These are phyloP conservation scores for Lymantria monacha DNA, from an alignment of 2,888 invertebrate species.

Conservation along the genomic window DNA sequence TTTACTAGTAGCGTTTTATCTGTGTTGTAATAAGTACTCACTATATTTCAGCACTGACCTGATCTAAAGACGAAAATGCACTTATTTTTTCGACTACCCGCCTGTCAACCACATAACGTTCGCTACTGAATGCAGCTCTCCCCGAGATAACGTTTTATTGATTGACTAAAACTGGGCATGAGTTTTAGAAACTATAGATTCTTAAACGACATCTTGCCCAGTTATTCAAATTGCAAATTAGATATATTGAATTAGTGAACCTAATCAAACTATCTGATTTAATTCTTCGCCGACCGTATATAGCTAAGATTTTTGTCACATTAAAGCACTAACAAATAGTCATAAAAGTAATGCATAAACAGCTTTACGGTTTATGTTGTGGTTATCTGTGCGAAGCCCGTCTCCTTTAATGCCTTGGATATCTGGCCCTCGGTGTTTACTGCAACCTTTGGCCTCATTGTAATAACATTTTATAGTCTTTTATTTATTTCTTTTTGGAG, in stretches of 20 bases:
- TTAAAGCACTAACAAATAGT: conserved; percentile 31
- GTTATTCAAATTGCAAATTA: too few species aligned
- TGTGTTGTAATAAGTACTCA: background rate
- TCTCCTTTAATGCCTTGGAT: conserved; percentile 37
- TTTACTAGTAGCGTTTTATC: background rate
- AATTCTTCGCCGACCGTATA: too few species aligned
- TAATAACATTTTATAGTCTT: conserved; percentile 29
- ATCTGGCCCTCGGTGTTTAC: conserved; percentile 35
- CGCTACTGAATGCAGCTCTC: too few species aligned
- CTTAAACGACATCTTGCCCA: too few species aligned
- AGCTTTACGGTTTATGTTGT: conserved; percentile 56
- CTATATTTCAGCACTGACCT: conserved; percentile 1
- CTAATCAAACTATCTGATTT: too few species aligned
- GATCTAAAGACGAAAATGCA: too few species aligned
- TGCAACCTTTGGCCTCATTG: conserved; percentile 37
- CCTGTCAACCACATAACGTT: too few species aligned
- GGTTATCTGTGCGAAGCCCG: conserved; percentile 45
- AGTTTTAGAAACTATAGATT: too few species aligned
- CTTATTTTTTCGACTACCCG: too few species aligned
- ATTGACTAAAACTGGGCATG: too few species aligned
- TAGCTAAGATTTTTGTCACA: background rate
- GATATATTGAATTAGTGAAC: too few species aligned
- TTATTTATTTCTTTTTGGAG: conserved; percentile 14
- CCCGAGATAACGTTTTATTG: too few species aligned
- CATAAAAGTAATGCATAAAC: conserved; percentile 54